Percentiles rank a stretch among this genome's conserved stretches.
phyloP scores from a whole-genome alignment of 2,113 vertebrate genomes.

The Rhagologus leucostigma region DNA sequence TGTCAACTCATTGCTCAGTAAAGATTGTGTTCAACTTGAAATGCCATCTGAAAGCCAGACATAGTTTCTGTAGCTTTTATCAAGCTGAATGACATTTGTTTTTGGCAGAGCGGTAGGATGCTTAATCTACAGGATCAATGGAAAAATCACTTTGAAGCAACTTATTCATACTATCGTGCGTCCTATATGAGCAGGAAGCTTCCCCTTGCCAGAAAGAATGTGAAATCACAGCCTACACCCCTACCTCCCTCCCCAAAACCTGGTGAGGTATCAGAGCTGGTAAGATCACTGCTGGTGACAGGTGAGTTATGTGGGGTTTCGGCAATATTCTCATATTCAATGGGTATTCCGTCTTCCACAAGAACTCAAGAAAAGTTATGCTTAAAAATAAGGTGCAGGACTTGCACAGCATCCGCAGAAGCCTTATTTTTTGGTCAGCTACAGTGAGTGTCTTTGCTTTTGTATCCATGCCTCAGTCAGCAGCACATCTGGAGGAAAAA shows the following conservation, averaged over 20 bases:
- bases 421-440: neutral
- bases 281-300: neutral
- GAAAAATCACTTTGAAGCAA: neutral
- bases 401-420: neutral
- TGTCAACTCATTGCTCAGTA: neutral
- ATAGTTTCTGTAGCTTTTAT: neutral
- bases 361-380: neutral
- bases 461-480: neutral
- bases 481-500: neutral
- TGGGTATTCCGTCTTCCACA: neutral
- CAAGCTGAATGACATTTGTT: neutral
- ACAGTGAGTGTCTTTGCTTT: neutral
- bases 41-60: neutral
- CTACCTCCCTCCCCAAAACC: neutral
- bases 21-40: neutral
- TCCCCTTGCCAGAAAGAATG: neutral
- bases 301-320: neutral
- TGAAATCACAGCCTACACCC: neutral
- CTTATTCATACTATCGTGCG: neutral
- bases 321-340: rapidly evolving
- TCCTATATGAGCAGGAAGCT: neutral
- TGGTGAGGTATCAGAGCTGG: neutral
- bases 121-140: neutral
- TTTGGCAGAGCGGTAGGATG: neutral
- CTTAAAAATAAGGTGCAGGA: neutral